A percentile compares a stretch with the other conserved stretches of the same genome.
Conservation (phyloP, 2,113 vertebrate species). For the Cochlearius cochlearius region DNA sequence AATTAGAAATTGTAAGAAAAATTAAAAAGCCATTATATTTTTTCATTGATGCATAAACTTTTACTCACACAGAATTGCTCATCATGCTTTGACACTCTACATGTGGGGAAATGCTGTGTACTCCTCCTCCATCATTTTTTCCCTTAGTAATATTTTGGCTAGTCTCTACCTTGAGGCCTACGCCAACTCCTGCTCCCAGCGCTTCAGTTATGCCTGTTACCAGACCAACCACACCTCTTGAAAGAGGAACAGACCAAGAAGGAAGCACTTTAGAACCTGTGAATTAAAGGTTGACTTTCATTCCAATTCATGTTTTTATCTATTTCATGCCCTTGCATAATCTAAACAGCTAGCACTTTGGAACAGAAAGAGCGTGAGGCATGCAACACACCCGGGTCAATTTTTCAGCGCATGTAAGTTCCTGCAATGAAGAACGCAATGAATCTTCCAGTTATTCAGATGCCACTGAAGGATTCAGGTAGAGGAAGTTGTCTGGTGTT, state of each 20-base stretch:
- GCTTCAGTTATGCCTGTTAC: background rate
- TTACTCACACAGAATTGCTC: background rate
- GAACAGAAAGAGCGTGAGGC: background rate
- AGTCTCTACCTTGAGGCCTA: background rate
- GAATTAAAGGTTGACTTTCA: background rate
- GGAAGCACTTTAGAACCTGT: background rate
- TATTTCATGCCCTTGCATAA: background rate
- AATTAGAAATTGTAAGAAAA: background rate
- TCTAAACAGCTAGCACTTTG: background rate
- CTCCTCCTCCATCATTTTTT: background rate
- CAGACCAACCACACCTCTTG: background rate
- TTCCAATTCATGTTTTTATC: background rate
- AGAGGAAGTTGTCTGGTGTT: background rate
- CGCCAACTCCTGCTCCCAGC: background rate
- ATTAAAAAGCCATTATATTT: background rate
- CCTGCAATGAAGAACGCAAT: rapidly evolving
- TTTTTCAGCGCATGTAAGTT: background rate
- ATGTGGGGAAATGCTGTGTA: background rate
- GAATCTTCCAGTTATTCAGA: background rate
- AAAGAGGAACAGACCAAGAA: background rate
- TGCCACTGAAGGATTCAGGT: background rate
- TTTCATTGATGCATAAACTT: background rate
- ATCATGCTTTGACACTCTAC: background rate
- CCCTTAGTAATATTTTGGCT: background rate
- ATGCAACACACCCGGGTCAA: background rate